Evolutionary conservation across 2,113 vertebrate genomes (phyloP).

Genomic region (Cygnus atratus): DNA sequence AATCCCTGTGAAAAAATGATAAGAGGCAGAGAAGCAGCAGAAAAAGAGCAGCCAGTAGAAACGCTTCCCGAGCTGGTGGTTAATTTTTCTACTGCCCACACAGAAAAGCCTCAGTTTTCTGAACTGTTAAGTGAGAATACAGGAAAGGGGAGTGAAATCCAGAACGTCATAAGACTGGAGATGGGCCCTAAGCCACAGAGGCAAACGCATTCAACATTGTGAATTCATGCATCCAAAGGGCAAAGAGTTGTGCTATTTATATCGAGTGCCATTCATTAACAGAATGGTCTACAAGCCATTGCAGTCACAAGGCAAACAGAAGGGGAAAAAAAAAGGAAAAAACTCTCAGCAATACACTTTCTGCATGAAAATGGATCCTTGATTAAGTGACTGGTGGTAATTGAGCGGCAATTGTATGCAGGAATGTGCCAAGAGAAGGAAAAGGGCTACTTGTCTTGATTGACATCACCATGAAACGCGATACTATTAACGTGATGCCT

Average conservation of each 20-base stretch:
- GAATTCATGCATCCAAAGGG: not conserved
- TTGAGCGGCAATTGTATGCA: conserved; percentile 4
- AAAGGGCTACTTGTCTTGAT: not conserved
- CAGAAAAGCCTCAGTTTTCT: not conserved
- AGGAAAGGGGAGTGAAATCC: not conserved
- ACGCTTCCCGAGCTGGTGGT: fast-evolving
- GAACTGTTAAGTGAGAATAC: too few species aligned
- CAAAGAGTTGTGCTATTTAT: not conserved
- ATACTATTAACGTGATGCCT: not conserved
- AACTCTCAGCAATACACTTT: not conserved
- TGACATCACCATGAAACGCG: not conserved
- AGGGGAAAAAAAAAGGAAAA: not conserved
- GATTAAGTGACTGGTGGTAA: conserved; percentile 12
- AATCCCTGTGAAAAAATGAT: not conserved
- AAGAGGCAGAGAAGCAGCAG: not conserved
- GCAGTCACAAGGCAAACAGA: not conserved
- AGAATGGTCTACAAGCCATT: not conserved
- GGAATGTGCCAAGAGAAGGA: not conserved
- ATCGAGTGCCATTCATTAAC: conserved; percentile 1
- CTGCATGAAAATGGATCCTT: not conserved
- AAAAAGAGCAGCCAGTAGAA: not conserved
- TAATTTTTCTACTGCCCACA: not conserved
- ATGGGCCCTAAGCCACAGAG: not conserved
- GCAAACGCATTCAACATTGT: not conserved
- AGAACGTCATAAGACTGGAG: not conserved